These are phyloP conservation scores for Hypomesus transpacificus DNA, from an alignment of 2,113 vertebrate species.

Conservation along the genomic window DNA sequence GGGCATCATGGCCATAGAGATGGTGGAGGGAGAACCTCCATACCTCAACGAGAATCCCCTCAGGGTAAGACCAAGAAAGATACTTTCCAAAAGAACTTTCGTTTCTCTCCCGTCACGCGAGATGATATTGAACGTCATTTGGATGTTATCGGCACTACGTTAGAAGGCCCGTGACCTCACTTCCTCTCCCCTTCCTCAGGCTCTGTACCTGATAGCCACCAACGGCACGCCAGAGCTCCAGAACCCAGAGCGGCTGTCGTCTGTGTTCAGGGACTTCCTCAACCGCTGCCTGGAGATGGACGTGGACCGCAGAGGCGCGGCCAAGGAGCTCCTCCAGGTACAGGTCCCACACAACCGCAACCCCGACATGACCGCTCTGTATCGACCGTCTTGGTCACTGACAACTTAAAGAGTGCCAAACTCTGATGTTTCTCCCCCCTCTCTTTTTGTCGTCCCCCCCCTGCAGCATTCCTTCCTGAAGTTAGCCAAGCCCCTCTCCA, in stretches of 20 bases:
- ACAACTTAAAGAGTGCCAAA: neutral
- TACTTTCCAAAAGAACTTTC: too few relatives aligned
- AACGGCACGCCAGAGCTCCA: constrained; percentile 97
- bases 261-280: constrained; percentile 94
- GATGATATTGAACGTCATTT: too few relatives aligned
- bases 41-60: constrained; percentile 99
- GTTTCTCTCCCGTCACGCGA: too few relatives aligned
- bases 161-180: constrained; percentile 7
- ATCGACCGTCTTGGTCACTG: neutral
- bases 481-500: constrained; percentile 97
- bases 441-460: constrained; percentile 27
- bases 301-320: constrained; percentile 93
- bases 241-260: constrained; percentile 93
- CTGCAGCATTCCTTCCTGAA: constrained; percentile 97
- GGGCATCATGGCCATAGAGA: constrained; percentile 99
- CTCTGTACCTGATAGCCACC: constrained; percentile 96
- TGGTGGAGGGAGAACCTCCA: constrained; percentile 98
- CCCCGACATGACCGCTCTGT: neutral
- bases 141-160: neutral
- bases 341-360: neutral
- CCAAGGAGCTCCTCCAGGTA: constrained; percentile 97
- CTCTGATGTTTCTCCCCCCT: neutral
- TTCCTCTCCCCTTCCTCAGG: constrained; percentile 63
- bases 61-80: constrained; percentile 77
- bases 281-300: constrained; percentile 99